Evolutionary conservation across 2,797 vertebrate species (phyloP).

Genomic region (Lutjanus argentimaculatus): DNA sequence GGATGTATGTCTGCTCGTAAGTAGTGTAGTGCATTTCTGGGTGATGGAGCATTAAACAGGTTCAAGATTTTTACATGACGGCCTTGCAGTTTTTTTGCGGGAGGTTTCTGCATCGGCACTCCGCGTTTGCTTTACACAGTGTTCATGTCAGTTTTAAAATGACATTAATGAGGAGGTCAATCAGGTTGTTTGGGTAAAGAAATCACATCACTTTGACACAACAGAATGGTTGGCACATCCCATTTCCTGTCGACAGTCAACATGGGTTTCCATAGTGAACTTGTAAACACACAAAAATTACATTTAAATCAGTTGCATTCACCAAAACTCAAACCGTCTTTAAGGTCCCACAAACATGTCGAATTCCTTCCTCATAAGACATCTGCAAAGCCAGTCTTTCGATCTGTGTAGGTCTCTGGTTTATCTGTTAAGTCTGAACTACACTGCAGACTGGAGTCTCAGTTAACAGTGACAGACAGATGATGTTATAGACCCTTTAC

Average conservation of each 20-base stretch:
- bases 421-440: too few species aligned
- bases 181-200: background rate
- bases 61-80: background rate
- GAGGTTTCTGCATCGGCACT: background rate
- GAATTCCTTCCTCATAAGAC: too few species aligned
- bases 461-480: too few species aligned
- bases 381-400: too few species aligned
- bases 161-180: background rate
- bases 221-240: background rate
- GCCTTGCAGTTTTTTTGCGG: background rate
- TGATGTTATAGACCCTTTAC: too few species aligned
- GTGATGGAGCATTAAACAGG: background rate
- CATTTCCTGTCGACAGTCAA: background rate
- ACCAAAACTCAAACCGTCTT: background rate
- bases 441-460: too few species aligned
- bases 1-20: background rate
- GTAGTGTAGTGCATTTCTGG: background rate
- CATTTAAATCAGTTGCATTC: background rate
- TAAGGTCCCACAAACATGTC: background rate
- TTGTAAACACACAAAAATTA: background rate
- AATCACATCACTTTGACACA: background rate
- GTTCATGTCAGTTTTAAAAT: background rate
- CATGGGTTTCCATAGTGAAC: too few species aligned
- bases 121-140: background rate
- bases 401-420: too few species aligned